Conservation (phyloP, 1,140 invertebrate genomes). For the Drosophila ercepeae region DNA sequence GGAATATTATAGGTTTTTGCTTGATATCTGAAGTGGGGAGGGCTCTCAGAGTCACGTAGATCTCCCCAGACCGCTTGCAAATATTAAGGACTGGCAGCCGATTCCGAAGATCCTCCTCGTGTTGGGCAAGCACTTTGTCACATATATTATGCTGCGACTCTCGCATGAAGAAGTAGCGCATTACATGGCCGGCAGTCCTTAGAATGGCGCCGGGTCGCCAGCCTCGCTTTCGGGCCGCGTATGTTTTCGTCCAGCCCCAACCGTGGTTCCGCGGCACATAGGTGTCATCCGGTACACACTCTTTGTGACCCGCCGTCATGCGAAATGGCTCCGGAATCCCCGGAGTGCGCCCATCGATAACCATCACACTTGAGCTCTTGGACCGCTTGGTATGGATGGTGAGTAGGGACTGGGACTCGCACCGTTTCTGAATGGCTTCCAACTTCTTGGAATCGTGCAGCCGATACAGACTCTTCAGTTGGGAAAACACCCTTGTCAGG, state of each 20-base stretch:
- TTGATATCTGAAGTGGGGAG: conserved; percentile 17
- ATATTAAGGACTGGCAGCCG: conserved; percentile 54
- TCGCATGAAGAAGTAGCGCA: conserved; percentile 61
- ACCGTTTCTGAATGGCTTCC: not conserved
- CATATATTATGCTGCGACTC: conserved; percentile 24
- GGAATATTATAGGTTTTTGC: conserved; percentile 71
- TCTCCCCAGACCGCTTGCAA: conserved; percentile 62
- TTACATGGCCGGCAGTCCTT: conserved; percentile 57
- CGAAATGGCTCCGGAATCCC: not conserved
- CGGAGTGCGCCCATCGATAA: not conserved
- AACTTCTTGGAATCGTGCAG: conserved; percentile 41
- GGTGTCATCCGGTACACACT: conserved; percentile 25
- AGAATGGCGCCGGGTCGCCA: conserved; percentile 69
- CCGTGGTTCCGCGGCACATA: conserved; percentile 61
- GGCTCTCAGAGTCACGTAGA: conserved; percentile 62
- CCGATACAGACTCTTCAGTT: conserved; percentile 57
- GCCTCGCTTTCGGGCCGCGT: conserved; percentile 36
- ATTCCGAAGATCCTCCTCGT: not conserved
- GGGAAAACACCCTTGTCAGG: conserved; percentile 63
- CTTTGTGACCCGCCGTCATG: conserved; percentile 34
- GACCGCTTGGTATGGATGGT: not conserved
- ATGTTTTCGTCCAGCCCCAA: conserved; percentile 62
- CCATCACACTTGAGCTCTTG: not conserved
- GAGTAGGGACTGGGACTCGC: conserved; percentile 7
- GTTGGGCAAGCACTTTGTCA: not conserved